Percentiles rank a stretch among this genome's conserved stretches.
phyloP scores from a whole-genome alignment of 2,797 vertebrate species.

The Rhabdophis nuchalis region DNA sequence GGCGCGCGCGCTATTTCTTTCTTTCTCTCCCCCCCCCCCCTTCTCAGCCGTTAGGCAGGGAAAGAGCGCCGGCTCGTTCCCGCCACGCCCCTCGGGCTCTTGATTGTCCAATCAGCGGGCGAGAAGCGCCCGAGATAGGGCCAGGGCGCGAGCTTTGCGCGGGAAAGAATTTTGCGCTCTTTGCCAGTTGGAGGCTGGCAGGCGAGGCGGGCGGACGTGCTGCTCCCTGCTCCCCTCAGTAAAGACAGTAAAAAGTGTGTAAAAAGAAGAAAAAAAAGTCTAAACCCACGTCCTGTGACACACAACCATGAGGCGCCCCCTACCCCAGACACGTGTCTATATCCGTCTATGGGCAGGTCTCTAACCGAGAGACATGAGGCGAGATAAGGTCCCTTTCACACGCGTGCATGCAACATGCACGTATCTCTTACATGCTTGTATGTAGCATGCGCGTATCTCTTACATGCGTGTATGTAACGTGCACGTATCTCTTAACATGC shows the following conservation, averaged over 20 bases:
- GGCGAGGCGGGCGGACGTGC: accelerated
- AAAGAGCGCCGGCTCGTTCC: neutral
- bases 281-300: neutral
- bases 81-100: neutral
- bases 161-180: neutral
- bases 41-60: neutral
- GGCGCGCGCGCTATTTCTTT: neutral
- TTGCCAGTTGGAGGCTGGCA: neutral
- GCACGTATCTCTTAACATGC: neutral
- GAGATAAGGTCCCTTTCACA: neutral
- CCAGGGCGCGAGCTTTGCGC: neutral
- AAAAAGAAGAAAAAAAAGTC: too few relatives aligned
- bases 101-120: neutral
- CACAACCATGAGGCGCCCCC: neutral
- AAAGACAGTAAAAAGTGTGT: neutral
- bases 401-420: too few relatives aligned
- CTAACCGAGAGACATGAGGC: neutral
- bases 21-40: too few relatives aligned
- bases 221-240: neutral
- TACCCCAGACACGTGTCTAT: too few relatives aligned
- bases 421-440: too few relatives aligned
- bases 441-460: too few relatives aligned
- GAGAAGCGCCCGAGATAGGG: neutral
- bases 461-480: neutral
- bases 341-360: neutral